Evolutionary conservation across 2,888 invertebrate species (phyloP), one percentile per base, ranked within the genome.

Genomic region (Temnothorax rugatulus): DNA sequence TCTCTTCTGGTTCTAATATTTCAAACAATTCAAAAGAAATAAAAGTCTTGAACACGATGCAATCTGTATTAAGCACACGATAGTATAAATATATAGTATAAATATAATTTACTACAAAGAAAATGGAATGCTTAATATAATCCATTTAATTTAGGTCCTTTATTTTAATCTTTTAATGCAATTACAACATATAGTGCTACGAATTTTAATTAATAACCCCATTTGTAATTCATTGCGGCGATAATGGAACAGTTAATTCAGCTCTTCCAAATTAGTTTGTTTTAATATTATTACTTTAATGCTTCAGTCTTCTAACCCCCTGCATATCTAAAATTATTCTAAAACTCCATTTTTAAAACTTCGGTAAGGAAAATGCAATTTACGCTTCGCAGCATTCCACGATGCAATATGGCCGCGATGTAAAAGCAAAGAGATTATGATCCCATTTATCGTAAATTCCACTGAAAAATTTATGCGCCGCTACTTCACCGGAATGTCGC

Each of bases 401-500:
- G 29, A 68, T 29, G 66, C 66, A 69, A 50, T 38, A 81, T 59
- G 38, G 34, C 34, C 29, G 44, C 44, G 21, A 59, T 59, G 57
- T 47, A 41, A 81, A 47, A 41, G 69, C 47, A 57, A 81, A 47
- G 21, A 47, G 25, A 69, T 71, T 69, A 71, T 47, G 79, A 59
- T 38, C 25, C 66, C 44, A 54, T 77, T 66, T 77, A 52, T 47
- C 34, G 25, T 59, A 75, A 76, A 82, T 76, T 82, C 61, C n/a
- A 59, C 21, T 61, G 38, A 71, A 52, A 59, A 74, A 74, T 74
- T 74, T 61, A 77, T 54, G 41, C 41, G 13, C 29, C 54, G 15
- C 69, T 54, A 77, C 38, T 64, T 76, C 50, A 76, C 9, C 57
- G 38, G 29, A 79, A 57, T 71, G 79, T 73, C 71, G 71, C 38